phyloP scores from a whole-genome alignment of 2,113 vertebrate genomes.

The Limanda limanda region DNA sequence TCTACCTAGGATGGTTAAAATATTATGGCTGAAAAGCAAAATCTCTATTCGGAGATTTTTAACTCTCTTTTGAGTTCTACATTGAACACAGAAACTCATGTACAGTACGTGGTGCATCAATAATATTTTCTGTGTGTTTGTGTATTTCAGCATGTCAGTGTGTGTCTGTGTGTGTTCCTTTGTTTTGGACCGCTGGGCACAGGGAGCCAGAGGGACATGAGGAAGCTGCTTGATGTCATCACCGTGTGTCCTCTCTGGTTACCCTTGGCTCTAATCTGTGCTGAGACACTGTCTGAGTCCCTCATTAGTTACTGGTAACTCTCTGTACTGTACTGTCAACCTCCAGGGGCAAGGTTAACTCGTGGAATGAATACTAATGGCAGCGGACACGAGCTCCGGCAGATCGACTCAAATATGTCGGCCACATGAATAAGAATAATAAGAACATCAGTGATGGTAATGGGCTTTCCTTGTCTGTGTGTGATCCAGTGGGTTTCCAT shows the following conservation, averaged over 20 bases:
- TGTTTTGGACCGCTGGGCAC: background rate
- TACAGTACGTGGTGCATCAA: background rate
- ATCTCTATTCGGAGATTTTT: no score
- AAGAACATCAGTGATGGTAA: background rate
- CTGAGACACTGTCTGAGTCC: conserved; percentile 45
- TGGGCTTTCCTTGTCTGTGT: background rate
- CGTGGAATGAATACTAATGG: conserved; percentile 35
- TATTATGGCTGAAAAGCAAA: no score
- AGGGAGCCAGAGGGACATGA: conserved; percentile 52
- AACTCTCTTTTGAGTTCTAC: no score
- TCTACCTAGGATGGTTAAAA: no score
- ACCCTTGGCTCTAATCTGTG: conserved; percentile 63
- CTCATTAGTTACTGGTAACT: conserved; percentile 69
- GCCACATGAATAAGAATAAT: conserved; percentile 12
- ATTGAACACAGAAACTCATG: background rate
- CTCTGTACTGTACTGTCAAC: conserved; percentile 61
- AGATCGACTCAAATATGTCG: conserved; percentile 29
- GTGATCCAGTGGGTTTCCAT: background rate
- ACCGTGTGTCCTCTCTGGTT: conserved; percentile 58
- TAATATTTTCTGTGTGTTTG: background rate
- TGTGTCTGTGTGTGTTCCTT: conserved; percentile 2
- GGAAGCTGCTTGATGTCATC: conserved; percentile 64
- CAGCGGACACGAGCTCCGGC: conserved; percentile 3
- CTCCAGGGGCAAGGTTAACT: conserved; percentile 56
- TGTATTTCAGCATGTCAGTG: background rate